Percentiles rank a stretch among this genome's conserved stretches.
Conservation (phyloP, 53 echinoderm and acorn worm genomes). For the Stichopus horrens region DNA sequence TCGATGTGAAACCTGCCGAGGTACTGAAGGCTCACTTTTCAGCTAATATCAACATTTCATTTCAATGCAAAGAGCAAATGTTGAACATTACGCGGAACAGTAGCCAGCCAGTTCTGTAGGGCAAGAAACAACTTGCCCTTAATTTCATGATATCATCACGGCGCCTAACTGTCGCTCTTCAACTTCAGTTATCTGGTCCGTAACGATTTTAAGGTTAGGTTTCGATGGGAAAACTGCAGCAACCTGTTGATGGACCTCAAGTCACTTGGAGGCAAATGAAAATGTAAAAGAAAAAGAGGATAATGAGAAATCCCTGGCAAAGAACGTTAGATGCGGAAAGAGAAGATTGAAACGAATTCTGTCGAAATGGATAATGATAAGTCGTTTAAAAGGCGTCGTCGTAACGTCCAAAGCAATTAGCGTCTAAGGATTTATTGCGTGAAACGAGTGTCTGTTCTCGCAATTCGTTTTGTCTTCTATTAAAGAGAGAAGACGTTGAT, state of each 20-base stretch:
- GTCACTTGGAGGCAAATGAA: background rate
- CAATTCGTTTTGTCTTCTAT: background rate
- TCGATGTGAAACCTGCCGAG: too few relatives aligned
- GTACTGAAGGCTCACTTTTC: too few relatives aligned
- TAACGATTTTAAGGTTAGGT: constrained; percentile 35
- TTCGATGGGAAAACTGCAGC: background rate
- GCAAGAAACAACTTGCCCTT: too few relatives aligned
- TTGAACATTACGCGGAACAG: too few relatives aligned
- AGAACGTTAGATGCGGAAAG: background rate
- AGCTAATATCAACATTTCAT: too few relatives aligned
- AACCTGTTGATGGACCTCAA: constrained; percentile 19
- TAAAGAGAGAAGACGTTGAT: too few relatives aligned
- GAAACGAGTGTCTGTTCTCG: background rate
- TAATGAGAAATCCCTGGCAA: background rate
- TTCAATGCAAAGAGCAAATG: too few relatives aligned
- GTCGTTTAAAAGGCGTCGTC: background rate
- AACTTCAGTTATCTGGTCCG: background rate
- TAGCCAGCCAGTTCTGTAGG: too few relatives aligned
- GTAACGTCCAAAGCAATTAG: background rate
- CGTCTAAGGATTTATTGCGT: background rate
- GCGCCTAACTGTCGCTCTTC: background rate
- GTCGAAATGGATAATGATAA: background rate
- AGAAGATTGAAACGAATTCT: background rate
- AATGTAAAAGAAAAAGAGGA: background rate
- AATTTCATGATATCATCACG: background rate